Evolutionary conservation across 1,140 invertebrate genomes (phyloP), one percentile per base, ranked within the genome.

Genomic region (Campoletis sonorensis): DNA sequence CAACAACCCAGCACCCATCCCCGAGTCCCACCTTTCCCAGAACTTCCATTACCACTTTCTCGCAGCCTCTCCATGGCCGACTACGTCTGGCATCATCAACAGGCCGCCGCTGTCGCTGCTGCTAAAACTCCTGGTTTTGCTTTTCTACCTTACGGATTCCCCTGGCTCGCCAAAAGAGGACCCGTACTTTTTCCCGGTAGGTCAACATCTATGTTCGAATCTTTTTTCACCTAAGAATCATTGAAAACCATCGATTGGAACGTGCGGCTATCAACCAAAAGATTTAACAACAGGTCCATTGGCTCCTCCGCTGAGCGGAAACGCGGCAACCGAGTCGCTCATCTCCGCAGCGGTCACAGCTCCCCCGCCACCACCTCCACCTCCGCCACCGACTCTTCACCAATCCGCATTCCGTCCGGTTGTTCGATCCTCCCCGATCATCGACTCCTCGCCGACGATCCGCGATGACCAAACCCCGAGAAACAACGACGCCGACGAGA

Each of bases 391-490:
- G 1, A 26, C 86, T 26, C 83, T 90, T 54, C 93, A 94, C 87
- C 93, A 93, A 80, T 95, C 94, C 7, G 95, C 94, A n/a, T 95
- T 95, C 85, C 94, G 94, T 81, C 95, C 95, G 10, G 94, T 95
- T 0, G 88, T 91, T 79, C 89, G 90, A 51, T 86, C 86, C 7
- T 87, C 88, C 4, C 86, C 86, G n/a, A 84, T 88, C 13, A 76
- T 88, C 15, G 88, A 90, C 68, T 79, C 86, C 5, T 71, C 85
- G 7, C 45, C 73, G 27, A 1, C 33, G 13, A 10, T 26, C 15
- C 26, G 51, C n/a, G 73, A 77, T 37, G 4, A n/a, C 11, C 51
- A 61, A 37, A 16, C 11, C 54, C n/a, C 84, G 80, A 4, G 87
- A 89, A 80, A 81, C 84, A 5, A 71, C 84, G 0, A 37, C 86